Evolutionary conservation across 2,797 vertebrate species (phyloP).

Genomic region (Pelochelys cantorii): DNA sequence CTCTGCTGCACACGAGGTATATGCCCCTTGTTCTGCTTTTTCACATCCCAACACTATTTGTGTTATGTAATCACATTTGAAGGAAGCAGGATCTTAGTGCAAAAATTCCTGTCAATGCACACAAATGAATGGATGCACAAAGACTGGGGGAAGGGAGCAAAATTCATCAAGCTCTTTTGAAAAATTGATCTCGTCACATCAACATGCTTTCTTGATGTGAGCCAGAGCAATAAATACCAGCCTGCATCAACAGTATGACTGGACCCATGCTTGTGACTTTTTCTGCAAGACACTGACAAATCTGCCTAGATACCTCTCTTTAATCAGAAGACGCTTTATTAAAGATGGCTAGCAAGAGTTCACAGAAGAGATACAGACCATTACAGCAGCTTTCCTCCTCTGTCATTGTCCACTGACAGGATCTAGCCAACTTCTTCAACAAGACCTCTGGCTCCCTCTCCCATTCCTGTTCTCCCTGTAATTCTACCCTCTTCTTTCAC

Average conservation of each 20-base stretch:
- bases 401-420: not conserved
- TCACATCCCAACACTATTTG: not conserved
- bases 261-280: not conserved
- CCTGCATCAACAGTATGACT: not conserved
- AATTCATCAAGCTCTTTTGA: not conserved
- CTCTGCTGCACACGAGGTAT: not conserved
- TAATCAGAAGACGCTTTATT: not conserved
- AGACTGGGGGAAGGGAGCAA: not conserved
- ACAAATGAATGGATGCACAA: not conserved
- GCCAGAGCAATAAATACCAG: not conserved
- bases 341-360: not conserved
- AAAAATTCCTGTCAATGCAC: not conserved
- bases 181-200: not conserved
- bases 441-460: not conserved
- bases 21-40: not conserved
- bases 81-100: not conserved
- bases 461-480: not conserved
- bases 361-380: not conserved
- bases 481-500: not conserved
- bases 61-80: not conserved
- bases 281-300: not conserved
- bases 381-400: not conserved
- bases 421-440: not conserved
- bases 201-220: not conserved
- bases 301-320: not conserved